Conservation (phyloP, 1,140 invertebrate genomes). For the Penaeus vannamei region DNA sequence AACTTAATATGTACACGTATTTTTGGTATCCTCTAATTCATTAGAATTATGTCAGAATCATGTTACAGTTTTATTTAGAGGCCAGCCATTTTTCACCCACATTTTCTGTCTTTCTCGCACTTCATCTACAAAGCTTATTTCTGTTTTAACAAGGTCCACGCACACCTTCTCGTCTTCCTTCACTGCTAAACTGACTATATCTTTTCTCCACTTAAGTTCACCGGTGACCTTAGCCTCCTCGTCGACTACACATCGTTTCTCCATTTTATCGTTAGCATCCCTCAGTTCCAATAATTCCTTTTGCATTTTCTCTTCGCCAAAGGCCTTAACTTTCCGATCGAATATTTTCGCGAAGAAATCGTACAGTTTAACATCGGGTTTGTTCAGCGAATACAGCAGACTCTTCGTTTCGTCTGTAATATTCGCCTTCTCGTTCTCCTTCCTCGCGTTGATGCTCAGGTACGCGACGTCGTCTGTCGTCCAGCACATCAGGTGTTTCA, state of each 20-base stretch:
- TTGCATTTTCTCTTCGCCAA: conserved; percentile 55
- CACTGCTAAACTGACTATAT: not conserved
- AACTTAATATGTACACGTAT: no score
- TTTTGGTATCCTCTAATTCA: no score
- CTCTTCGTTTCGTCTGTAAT: conserved; percentile 9
- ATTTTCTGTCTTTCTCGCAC: conserved; percentile 36
- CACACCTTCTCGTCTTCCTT: conserved; percentile 14
- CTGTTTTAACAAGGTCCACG: conserved; percentile 44
- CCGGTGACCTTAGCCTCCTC: not conserved
- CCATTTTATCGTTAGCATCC: conserved; percentile 22
- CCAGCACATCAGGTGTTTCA: conserved; percentile 74
- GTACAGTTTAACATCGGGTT: conserved; percentile 62
- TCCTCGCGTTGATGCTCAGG: conserved; percentile 71
- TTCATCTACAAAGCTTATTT: conserved; percentile 36
- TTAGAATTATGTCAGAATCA: no score
- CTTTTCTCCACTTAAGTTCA: not conserved
- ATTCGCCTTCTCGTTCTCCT: not conserved
- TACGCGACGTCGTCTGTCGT: conserved; percentile 72
- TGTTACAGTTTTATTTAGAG: no score
- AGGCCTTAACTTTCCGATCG: conserved; percentile 48
- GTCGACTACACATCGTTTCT: conserved; percentile 4
- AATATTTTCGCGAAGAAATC: conserved; percentile 52
- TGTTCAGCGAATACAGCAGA: conserved; percentile 16
- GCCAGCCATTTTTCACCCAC: conserved; percentile 19
- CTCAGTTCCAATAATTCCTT: conserved; percentile 49